A percentile compares a stretch with the other conserved stretches of the same genome.
Conservation (phyloP, 2,797 vertebrate species). For the Sebastes aleutianus region DNA sequence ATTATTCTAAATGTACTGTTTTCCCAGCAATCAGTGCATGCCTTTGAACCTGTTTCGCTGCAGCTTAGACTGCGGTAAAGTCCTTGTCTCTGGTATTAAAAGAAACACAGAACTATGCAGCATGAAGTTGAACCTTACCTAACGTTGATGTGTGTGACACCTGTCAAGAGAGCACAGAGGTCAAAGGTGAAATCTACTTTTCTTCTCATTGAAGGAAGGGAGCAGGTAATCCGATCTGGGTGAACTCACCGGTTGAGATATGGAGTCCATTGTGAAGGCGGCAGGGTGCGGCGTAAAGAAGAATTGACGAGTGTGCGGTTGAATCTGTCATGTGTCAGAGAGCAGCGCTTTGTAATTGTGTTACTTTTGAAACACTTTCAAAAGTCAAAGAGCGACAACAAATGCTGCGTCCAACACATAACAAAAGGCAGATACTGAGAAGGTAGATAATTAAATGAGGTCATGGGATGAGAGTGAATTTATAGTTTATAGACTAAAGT, state of each 20-base stretch:
- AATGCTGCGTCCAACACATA: constrained; percentile 17
- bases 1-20: not conserved
- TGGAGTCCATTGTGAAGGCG: constrained; percentile 62
- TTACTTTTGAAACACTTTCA: constrained; percentile 49
- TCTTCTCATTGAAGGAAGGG: constrained; percentile 41
- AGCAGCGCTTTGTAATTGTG: constrained; percentile 37
- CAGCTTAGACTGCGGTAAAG: not conserved
- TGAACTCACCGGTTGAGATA: constrained; percentile 74
- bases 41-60: constrained; percentile 11
- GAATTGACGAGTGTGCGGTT: constrained; percentile 51
- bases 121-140: not conserved
- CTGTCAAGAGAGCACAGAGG: constrained; percentile 44
- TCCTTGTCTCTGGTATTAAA: not conserved
- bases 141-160: constrained; percentile 44
- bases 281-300: constrained; percentile 42
- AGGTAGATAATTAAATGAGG: constrained; percentile 41
- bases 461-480: constrained; percentile 31
- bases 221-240: constrained; percentile 68
- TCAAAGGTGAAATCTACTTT: constrained; percentile 68
- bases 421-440: constrained; percentile 32
- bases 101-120: constrained; percentile 1
- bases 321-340: constrained; percentile 62
- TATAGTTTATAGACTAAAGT: constrained; percentile 24
- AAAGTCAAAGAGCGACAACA: constrained; percentile 36
- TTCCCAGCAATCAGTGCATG: not conserved